Evolutionary conservation across 2,888 invertebrate species (phyloP).

Genomic region (Agonopterix alstromeriana): DNA sequence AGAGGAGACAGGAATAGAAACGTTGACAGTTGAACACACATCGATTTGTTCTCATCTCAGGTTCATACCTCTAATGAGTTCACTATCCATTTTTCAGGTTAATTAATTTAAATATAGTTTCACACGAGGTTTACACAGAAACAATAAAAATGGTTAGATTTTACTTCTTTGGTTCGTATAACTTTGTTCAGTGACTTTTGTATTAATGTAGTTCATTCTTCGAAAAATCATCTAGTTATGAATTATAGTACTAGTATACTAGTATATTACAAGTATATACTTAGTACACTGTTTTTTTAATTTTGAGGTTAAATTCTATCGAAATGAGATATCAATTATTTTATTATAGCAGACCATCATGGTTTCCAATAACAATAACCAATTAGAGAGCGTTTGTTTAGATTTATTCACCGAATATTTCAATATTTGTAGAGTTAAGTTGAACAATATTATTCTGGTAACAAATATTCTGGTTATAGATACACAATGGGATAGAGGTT

Average conservation of each 20-base stretch:
- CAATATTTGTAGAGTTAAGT: neutral
- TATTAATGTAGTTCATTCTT: too few species aligned
- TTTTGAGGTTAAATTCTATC: too few species aligned
- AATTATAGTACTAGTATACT: too few species aligned
- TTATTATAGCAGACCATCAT: too few species aligned
- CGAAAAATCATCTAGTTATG: too few species aligned
- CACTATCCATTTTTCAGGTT: conserved; percentile 70
- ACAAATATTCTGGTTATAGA: neutral
- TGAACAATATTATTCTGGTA: neutral
- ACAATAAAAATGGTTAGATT: neutral
- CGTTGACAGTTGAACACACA: conserved; percentile 62
- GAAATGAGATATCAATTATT: too few species aligned
- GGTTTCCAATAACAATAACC: neutral
- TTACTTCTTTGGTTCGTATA: too few species aligned
- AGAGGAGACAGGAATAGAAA: conserved; percentile 58
- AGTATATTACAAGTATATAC: too few species aligned
- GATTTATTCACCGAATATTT: too few species aligned
- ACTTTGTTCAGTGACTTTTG: too few species aligned
- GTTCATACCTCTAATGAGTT: conserved; percentile 34
- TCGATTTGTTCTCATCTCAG: conserved; percentile 44
- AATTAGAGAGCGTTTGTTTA: too few species aligned
- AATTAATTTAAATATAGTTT: conserved; percentile 50
- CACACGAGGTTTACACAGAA: conserved; percentile 2
- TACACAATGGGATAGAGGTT: neutral
- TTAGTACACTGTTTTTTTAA: too few species aligned